Evolutionary conservation across 2,888 invertebrate species (phyloP), one percentile per base, ranked within the genome.

Genomic region (Diplazon laetatorius): DNA sequence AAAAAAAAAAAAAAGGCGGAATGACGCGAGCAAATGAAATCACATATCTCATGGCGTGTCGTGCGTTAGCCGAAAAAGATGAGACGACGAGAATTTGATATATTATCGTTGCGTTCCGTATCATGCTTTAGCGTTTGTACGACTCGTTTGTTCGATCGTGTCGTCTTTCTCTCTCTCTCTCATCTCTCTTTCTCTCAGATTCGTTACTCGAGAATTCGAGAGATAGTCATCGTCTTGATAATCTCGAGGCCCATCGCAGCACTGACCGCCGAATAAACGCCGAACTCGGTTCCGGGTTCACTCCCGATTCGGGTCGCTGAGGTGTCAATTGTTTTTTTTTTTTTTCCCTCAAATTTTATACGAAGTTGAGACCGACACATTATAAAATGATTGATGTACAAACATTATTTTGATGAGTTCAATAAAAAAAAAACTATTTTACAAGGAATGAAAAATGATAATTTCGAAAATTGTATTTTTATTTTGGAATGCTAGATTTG

Each of bases 21-120:
- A 73, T 68, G 72, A 77, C 68, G 60, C 20, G 25, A 65, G 65
- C 74, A 65, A 77, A 69, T 73, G 63, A 63, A 77, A 68, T 69
- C 48, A 77, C 72, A 73, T 77, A 73, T 63, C 73, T 68, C 62
- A 42, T 66, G 12, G 72, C 68, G 72, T 68, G 68, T 55, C 35
- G 44, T 14, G 46, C 42, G 60, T 60, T 62, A 62, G 52, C 52
- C 55, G n/a, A 16, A 30, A 25, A 50, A 20, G 76, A 76, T 72
- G 72, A 73, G 77, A 73, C 69, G 71, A 76, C 73, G 73, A 68
- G 6, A 71, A 79, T 81, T 74, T 63, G 63, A 77, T 74, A 76
- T 63, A 69, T 57, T 59, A 77, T 76, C 63, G 63, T 81, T 48
- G 52, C 60, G 37, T 59, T 39, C 9, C 12, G 22, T 42, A 30